Percentiles rank a stretch among this genome's conserved stretches.
Evolutionary conservation across 2,888 invertebrate genomes (phyloP).

Genomic region (Apotomis betuletana): DNA sequence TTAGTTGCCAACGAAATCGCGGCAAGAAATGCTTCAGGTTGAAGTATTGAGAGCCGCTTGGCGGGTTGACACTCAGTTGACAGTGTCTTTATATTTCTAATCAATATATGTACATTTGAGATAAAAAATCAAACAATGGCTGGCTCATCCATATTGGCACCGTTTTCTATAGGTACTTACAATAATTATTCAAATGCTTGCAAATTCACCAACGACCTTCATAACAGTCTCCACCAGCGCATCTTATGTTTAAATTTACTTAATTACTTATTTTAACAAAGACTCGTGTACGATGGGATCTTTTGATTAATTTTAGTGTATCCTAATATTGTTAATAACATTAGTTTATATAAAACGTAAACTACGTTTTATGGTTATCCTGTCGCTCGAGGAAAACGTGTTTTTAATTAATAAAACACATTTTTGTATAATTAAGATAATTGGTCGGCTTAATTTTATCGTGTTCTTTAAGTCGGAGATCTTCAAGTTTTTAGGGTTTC

Average conservation of each 20-base stretch:
- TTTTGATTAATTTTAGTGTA: conserved; percentile 29
- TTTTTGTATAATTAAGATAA: conserved; percentile 34
- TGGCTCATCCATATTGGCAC: conserved; percentile 7
- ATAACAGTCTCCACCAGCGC: conserved; percentile 22
- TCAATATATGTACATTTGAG: neutral
- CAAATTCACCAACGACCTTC: conserved; percentile 35
- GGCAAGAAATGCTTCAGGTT: no score
- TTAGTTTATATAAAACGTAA: conserved; percentile 26
- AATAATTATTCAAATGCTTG: conserved; percentile 26
- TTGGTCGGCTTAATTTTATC: conserved; percentile 22
- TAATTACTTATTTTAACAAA: conserved; percentile 26
- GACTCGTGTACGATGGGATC: conserved; percentile 14
- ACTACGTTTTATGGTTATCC: conserved; percentile 23
- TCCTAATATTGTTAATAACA: conserved; percentile 23
- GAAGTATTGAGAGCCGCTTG: no score
- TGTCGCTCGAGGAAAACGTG: conserved; percentile 30
- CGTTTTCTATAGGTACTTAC: conserved; percentile 7
- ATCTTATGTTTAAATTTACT: conserved; percentile 35
- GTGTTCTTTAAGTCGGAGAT: conserved; percentile 4
- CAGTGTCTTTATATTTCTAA: neutral
- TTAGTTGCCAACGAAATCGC: no score
- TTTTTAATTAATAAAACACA: conserved; percentile 31
- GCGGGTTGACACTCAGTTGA: neutral
- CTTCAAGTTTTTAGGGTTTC: neutral
- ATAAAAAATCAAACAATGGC: conserved; percentile 12